Evolutionary conservation across 2,113 vertebrate species (phyloP).

Genomic region (Prietella phreatophila): DNA sequence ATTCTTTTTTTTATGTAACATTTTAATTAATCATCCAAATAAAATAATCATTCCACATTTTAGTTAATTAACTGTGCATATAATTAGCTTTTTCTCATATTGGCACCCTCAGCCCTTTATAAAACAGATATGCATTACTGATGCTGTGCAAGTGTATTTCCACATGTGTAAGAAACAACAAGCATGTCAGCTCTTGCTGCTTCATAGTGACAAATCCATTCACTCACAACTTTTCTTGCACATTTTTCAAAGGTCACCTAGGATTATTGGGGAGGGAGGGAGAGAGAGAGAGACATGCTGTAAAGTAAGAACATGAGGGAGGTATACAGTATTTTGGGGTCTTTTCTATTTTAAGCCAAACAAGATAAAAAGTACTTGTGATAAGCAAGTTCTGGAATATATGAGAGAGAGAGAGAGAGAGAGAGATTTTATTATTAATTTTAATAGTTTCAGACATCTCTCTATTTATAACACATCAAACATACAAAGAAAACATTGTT

Average conservation of each 20-base stretch:
- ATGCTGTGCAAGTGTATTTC: not conserved
- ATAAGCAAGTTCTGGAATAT: not conserved
- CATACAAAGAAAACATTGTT: not conserved
- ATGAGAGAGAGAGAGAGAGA: not conserved
- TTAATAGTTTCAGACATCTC: no score
- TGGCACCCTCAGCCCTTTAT: not conserved
- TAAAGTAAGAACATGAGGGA: not conserved
- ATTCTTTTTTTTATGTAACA: not conserved
- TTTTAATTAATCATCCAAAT: not conserved
- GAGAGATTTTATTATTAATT: no score
- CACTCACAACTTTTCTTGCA: slow-evolving; percentile 9
- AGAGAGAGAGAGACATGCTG: not conserved
- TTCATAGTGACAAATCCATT: slow-evolving; percentile 1
- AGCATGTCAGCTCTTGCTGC: not conserved
- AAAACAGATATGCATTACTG: not conserved
- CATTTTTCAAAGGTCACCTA: slow-evolving; percentile 12
- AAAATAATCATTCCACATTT: slow-evolving; percentile 1
- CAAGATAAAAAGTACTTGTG: not conserved
- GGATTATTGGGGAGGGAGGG: not conserved
- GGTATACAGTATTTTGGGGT: not conserved
- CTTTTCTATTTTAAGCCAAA: not conserved
- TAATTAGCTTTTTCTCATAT: not conserved
- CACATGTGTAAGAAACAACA: not conserved
- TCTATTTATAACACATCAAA: no score
- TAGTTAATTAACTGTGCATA: not conserved